These are phyloP conservation scores for Seriola quinqueradiata DNA, from an alignment of 2,113 vertebrate species.

Conservation along the genomic window DNA sequence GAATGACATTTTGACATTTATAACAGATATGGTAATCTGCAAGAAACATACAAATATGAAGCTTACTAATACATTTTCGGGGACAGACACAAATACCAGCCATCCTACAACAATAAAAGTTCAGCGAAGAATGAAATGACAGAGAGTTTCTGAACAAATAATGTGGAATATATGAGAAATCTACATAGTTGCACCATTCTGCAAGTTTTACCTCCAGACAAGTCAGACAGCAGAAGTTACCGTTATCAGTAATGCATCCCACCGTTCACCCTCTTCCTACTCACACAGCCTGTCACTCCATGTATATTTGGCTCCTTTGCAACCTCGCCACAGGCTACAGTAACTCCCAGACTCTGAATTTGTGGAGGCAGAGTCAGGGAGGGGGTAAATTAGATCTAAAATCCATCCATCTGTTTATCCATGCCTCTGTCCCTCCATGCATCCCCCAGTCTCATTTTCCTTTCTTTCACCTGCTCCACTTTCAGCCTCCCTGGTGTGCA, in stretches of 20 bases:
- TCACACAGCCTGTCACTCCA: constrained; percentile 56
- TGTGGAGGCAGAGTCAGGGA: constrained; percentile 44
- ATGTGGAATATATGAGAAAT: neutral
- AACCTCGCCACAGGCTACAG: constrained; percentile 46
- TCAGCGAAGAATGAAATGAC: neutral
- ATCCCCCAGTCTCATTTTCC: constrained; percentile 49
- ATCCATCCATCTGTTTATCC: constrained; percentile 59
- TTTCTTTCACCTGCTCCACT: constrained; percentile 66
- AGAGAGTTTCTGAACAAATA: neutral
- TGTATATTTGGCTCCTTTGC: constrained; percentile 43
- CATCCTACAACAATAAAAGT: neutral
- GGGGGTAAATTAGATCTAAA: constrained; percentile 61
- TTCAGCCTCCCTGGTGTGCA: constrained; percentile 34
- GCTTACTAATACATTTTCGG: neutral
- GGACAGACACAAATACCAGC: neutral
- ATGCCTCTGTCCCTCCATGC: constrained; percentile 30
- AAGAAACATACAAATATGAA: neutral
- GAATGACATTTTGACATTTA: too few relatives aligned
- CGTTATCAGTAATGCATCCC: constrained; percentile 26
- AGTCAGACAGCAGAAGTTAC: constrained; percentile 17
- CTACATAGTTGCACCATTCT: neutral
- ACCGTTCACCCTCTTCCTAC: constrained; percentile 40
- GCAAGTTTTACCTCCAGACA: constrained; percentile 31
- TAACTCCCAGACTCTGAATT: constrained; percentile 39
- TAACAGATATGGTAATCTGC: neutral